These are phyloP conservation scores for Calliopsis andreniformis DNA, from an alignment of 1,140 invertebrate species.

Conservation along the genomic window DNA sequence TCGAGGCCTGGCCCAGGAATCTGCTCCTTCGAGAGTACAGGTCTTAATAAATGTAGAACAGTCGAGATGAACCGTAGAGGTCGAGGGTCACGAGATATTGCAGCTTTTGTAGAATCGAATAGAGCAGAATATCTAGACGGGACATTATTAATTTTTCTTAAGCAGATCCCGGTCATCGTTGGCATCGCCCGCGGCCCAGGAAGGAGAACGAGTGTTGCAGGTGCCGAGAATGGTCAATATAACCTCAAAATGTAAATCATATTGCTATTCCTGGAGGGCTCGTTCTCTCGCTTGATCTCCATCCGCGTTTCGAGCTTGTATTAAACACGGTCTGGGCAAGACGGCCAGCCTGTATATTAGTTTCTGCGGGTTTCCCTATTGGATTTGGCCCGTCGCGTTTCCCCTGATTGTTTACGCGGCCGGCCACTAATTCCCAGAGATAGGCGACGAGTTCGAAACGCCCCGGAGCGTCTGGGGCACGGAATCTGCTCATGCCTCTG, in stretches of 20 bases:
- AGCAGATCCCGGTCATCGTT: constrained; percentile 75
- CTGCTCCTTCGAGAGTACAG: too few species aligned
- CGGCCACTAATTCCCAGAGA: constrained; percentile 30
- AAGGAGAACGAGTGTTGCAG: constrained; percentile 75
- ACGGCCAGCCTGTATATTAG: constrained; percentile 72
- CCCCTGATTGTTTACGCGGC: constrained; percentile 49
- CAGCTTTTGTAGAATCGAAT: too few species aligned
- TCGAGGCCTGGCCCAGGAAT: too few species aligned
- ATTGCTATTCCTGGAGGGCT: constrained; percentile 74
- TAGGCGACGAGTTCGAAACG: not conserved
- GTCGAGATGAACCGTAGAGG: too few species aligned
- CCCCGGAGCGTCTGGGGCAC: not conserved
- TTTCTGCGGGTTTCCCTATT: constrained; percentile 73
- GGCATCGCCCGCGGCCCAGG: constrained; percentile 63
- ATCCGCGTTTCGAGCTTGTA: constrained; percentile 44
- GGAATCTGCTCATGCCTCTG: too few species aligned
- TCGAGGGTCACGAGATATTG: not conserved
- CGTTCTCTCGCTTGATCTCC: constrained; percentile 42
- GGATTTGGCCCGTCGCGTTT: constrained; percentile 71
- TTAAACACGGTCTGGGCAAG: constrained; percentile 65
- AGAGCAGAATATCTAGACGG: too few species aligned
- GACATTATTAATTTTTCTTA: constrained; percentile 76
- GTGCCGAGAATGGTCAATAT: constrained; percentile 81
- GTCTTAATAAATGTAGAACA: not conserved
- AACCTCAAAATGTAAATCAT: constrained; percentile 81